phyloP scores from a whole-genome alignment of 2,888 invertebrate genomes.

The Spisula solida region DNA sequence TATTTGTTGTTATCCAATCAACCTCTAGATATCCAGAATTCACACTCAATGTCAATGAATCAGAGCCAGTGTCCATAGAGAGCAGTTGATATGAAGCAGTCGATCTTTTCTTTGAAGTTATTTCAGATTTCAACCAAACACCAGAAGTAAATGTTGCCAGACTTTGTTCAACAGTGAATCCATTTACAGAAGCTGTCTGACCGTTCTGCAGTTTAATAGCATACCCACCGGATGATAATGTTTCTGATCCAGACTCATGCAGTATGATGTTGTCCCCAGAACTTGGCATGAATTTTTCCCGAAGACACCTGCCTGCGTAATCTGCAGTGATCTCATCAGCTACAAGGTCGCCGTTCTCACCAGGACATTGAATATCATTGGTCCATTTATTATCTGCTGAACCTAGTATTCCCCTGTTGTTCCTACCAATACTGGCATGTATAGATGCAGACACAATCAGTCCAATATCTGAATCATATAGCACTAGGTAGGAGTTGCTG shows the following conservation, averaged over 20 bases:
- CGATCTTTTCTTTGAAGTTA: slow-evolving; percentile 42
- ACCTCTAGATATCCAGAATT: slow-evolving; percentile 53
- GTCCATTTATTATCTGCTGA: slow-evolving; percentile 73
- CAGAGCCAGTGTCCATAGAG: slow-evolving; percentile 46
- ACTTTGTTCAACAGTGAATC: slow-evolving; percentile 38
- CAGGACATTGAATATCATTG: slow-evolving; percentile 71
- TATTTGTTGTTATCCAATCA: slow-evolving; percentile 53
- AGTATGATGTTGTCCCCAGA: slow-evolving; percentile 47
- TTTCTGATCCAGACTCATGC: slow-evolving; percentile 55
- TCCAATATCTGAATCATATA: slow-evolving; percentile 69
- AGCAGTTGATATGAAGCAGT: slow-evolving; percentile 38
- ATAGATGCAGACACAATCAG: slow-evolving; percentile 68
- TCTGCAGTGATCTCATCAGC: slow-evolving; percentile 58
- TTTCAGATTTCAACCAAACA: slow-evolving; percentile 49
- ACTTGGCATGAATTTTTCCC: slow-evolving; percentile 46
- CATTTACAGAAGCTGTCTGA: slow-evolving; percentile 30
- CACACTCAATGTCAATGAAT: slow-evolving; percentile 45
- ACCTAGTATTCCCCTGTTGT: slow-evolving; percentile 74
- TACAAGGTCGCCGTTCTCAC: slow-evolving; percentile 36
- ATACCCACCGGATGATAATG: slow-evolving; percentile 72
- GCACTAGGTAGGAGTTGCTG: slow-evolving; percentile 64
- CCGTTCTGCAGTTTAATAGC: slow-evolving; percentile 57
- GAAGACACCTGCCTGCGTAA: slow-evolving; percentile 64
- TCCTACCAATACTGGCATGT: slow-evolving; percentile 45
- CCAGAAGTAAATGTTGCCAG: slow-evolving; percentile 34